Evolutionary conservation across 2,113 vertebrate species (phyloP), one percentile per base, ranked within the genome.

Genomic region (Xenus cinereus): DNA sequence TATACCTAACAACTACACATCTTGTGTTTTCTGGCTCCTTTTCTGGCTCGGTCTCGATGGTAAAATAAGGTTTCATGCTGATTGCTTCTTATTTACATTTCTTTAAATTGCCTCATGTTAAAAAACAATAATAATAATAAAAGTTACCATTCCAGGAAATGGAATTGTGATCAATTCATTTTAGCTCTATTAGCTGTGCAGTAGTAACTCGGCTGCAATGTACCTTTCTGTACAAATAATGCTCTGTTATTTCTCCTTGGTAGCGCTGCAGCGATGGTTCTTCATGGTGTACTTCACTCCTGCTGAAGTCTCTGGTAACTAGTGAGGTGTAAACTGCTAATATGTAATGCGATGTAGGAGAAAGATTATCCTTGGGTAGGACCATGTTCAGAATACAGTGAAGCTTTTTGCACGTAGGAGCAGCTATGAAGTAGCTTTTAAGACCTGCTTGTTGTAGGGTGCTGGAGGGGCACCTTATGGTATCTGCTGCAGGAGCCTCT

Each of bases 81-180:
- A 45, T 80, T 83, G 50, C 54, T 16, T 93, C 59, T 77, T 83
- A 59, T 43, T 96, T 95, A 77, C 10, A 37, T 85, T 76, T 57
- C 27, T 77, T 73, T 82, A 81, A 18, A n/a, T 84, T 64, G 72
- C 13, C 18, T 59, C 14, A 5, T 4, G 1, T 82, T 87, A 72
- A 74, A 66, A 41, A 66, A 15, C 32, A 79, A 43, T 20, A 59
- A 60, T n/a, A 84, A 37, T 51, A 83, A 75, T 85, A 60, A 28
- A 80, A 69, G 68, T 81, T 59, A 45, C 30, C 14, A 62, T 67
- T 75, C 32, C 67, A 75, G 35, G 28, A 50, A 78, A 59, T 50
- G 43, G 48, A 64, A 59, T 4, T 37, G 43, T 2, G 2, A 67
- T 69, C 32, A 27, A 2, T 51, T 88, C 7, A 20, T 81, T 59